A percentile compares a stretch with the other conserved stretches of the same genome.
Conservation (phyloP, 2,797 vertebrate species). For the Melanotaenia nigrans region DNA sequence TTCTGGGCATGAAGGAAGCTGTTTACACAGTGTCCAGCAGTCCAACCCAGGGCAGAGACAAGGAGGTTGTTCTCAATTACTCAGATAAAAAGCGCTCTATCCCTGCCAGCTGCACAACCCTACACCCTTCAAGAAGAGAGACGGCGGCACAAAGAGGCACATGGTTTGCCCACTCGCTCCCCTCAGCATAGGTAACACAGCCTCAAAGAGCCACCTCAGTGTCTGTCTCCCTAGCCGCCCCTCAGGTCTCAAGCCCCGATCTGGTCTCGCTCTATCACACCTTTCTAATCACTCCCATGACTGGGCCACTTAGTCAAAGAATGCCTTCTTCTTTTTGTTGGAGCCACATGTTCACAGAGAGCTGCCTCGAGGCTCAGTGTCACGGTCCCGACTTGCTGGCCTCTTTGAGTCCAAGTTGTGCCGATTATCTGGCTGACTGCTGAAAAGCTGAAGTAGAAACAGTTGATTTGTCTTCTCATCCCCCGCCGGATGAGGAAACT, state of each 20-base stretch:
- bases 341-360: conserved; percentile 64
- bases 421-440: conserved; percentile 32
- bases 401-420: conserved; percentile 20
- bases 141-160: conserved; percentile 59
- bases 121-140: conserved; percentile 47
- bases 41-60: conserved; percentile 68
- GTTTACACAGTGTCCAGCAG: conserved; percentile 57
- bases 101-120: conserved; percentile 45
- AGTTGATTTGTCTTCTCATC: conserved; percentile 12
- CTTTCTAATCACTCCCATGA: conserved; percentile 75
- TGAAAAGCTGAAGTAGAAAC: conserved; percentile 25
- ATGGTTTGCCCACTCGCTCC: conserved; percentile 69
- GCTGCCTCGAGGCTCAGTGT: conserved; percentile 43
- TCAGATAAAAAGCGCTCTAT: conserved; percentile 69
- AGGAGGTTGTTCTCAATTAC: conserved; percentile 83
- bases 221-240: conserved; percentile 44
- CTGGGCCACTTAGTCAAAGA: conserved; percentile 71
- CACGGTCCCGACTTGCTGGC: conserved; percentile 28
- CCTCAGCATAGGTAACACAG: conserved; percentile 52
- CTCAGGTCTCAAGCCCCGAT: conserved; percentile 50
- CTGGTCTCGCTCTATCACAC: conserved; percentile 74
- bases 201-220: conserved; percentile 56
- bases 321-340: conserved; percentile 68
- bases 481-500: conserved; percentile 12
- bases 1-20: conserved; percentile 59